Evolutionary conservation across 2,888 invertebrate species (phyloP), one percentile per base, ranked within the genome.

Genomic region (Stramonita haemastoma): DNA sequence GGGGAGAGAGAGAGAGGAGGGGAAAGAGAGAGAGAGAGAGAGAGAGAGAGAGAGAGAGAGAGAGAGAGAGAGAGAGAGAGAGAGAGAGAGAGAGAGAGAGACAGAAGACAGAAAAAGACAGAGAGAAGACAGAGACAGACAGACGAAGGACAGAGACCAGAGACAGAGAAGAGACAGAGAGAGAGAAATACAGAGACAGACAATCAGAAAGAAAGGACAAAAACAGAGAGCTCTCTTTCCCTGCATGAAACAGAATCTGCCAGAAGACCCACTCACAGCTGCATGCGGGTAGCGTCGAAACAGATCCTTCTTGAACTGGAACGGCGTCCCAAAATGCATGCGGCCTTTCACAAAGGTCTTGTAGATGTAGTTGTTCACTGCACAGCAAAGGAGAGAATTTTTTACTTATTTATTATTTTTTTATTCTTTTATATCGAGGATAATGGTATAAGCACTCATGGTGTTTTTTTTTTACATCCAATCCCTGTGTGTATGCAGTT

Each of bases 301-400:
- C 34, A 90, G n/a, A 0, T 87, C 89, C 87, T 73, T 87, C 17
- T 88, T 89, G n/a, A 87, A 60, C 86, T 91, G 86, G 32, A 93
- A 86, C 15, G 95, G 95, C 4, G 92, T 95, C 0, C 96, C 96
- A 93, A 96, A 96, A 36, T 96, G 92, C 70, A 93, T 90, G 66
- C 96, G 93, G 8, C 95, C 96, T 91, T 95, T 94, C 81, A 96
- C 94, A 89, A 96, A 95, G 5, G 96, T 95, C 89, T 95, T 95
- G 90, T 95, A 92, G 83, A 96, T 96, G 94, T 95, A 96, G 89
- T 95, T 94, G 92, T 96, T 96, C 97, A 97, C 96, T 97, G 94
- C 70, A 96, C 95, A 60, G 73, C 87, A 89, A 87, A 56, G 86
- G 22, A 57, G 8, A 46, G 46, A 46, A 2, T 46, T 46, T 5